Evolutionary conservation across 2,797 vertebrate species (phyloP), one percentile per base, ranked within the genome.

Genomic region (Oophaga sylvatica): DNA sequence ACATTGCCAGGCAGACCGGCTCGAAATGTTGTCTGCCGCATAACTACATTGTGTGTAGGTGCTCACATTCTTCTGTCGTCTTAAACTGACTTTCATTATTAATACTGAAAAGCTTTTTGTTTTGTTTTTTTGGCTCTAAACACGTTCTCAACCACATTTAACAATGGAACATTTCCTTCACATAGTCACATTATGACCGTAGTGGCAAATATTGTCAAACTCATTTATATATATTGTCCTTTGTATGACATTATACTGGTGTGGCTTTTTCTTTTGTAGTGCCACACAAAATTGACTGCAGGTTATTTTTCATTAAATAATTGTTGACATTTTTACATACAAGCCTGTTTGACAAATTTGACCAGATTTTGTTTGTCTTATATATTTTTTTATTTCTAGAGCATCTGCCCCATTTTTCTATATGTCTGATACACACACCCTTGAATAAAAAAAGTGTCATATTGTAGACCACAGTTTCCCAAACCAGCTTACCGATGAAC

Each of bases 71-170:
- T 26, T 56, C 84, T 59, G 57, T 76, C 13, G 12, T 85, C 57
- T 41, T 17, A n/a, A 63, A 20, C 11, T 9, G 26, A 78, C 26
- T 11, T 26, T 53, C 10, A 48, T 53, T 16, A 57, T 57, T 80
- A 86, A 86, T 71, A 86, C 84, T 86, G 84, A 80, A 59, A 56
- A 56, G 75, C 41, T 53, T 76, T 76, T 53, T 31, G 12, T 45
- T 75, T 57, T 73, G 12, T 29, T 45, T 57, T 45, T 60, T 16
- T 62, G 29, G 0, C 20, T 20, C 22, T 15, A 53, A 75, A 16
- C 8, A 35, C 26, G 17, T 45, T 20, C 3, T 9, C 9, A 76
- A 29, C 7, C 15, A 75, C 12, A 53, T 56, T 77, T 26, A 26
- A n/a, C 48, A 77, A 7, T 77, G 3, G 0, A 71, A 41, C 5